phyloP scores from a whole-genome alignment of 2,797 vertebrate species.

The Ciconia nigra region DNA sequence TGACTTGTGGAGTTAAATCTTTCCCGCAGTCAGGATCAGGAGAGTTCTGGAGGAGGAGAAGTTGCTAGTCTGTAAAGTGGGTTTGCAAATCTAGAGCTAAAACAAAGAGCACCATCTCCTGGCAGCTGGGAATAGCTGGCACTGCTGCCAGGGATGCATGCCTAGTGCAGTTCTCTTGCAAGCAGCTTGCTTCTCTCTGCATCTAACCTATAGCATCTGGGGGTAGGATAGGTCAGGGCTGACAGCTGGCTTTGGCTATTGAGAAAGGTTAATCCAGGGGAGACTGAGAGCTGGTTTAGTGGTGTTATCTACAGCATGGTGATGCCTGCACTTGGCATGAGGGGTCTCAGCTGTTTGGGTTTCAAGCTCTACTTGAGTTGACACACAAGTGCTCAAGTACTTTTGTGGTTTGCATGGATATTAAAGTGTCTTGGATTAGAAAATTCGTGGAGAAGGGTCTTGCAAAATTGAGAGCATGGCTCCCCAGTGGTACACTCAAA shows the following conservation, averaged over 20 bases:
- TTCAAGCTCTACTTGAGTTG: not conserved
- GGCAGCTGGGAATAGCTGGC: not conserved
- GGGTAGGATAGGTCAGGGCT: not conserved
- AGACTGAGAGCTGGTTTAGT: not conserved
- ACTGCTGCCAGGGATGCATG: not conserved
- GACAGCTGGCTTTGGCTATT: not conserved
- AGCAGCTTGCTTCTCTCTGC: not conserved
- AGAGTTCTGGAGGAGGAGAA: not conserved
- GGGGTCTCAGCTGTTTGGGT: not conserved
- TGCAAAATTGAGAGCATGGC: not conserved
- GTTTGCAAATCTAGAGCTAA: not conserved
- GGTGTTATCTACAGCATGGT: not conserved
- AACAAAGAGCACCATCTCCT: slow-evolving; percentile 64
- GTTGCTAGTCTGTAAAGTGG: not conserved
- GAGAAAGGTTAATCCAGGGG: not conserved
- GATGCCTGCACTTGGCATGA: not conserved
- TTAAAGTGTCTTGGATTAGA: not conserved
- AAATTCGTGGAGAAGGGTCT: not conserved
- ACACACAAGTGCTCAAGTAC: not conserved
- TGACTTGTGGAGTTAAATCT: not conserved
- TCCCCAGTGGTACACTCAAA: not conserved
- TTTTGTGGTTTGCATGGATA: not conserved
- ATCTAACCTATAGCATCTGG: not conserved
- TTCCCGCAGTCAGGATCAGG: not conserved
- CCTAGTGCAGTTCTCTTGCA: not conserved